Evolutionary conservation across 2,888 invertebrate species (phyloP).

Genomic region (Troides helena): DNA sequence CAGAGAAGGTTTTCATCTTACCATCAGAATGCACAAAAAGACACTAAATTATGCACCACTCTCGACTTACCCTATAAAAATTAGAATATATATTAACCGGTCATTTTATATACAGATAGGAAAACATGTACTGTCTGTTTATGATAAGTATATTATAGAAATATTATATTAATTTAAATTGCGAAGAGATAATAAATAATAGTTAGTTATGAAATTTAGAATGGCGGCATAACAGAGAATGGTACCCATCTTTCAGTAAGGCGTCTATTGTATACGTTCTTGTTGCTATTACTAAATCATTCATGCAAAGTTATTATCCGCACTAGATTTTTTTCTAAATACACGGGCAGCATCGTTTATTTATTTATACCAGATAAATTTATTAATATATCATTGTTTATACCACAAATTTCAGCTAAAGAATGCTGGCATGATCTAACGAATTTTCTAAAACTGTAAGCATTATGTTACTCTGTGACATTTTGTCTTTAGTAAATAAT

Average conservation of each 20-base stretch:
- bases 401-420: neutral
- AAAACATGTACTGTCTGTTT: too few relatives aligned
- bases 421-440: neutral
- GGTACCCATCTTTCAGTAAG: conserved; percentile 20
- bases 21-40: too few relatives aligned
- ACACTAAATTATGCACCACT: too few relatives aligned
- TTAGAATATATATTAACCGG: too few relatives aligned
- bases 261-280: conserved; percentile 15
- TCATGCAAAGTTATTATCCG: neutral
- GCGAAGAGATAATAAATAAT: too few relatives aligned
- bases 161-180: neutral
- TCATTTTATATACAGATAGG: too few relatives aligned
- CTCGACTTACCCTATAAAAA: too few relatives aligned
- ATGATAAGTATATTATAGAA: neutral
- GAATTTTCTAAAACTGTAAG: neutral
- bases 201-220: too few relatives aligned
- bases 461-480: neutral
- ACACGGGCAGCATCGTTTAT: neutral
- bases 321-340: neutral
- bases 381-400: neutral
- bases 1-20: too few relatives aligned
- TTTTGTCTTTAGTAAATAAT: too few relatives aligned
- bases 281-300: conserved; percentile 16
- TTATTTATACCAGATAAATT: neutral
- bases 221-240: neutral